A percentile compares a stretch with the other conserved stretches of the same genome.
Conservation (phyloP, 2,797 vertebrate genomes). For the Melanotaenia maccullochi region DNA sequence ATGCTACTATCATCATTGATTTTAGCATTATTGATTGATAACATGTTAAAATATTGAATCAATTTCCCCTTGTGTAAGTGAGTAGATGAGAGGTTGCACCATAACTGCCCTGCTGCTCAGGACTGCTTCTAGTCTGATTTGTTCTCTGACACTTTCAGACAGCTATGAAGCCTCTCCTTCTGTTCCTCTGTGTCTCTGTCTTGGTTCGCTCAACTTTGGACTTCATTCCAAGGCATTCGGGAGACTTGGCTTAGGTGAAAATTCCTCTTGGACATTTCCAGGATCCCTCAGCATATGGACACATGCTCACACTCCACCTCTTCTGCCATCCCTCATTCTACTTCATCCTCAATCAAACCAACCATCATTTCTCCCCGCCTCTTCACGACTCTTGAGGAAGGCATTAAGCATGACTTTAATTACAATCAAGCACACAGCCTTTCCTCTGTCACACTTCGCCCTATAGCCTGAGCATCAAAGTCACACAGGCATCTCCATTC, state of each 20-base stretch:
- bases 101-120: slow-evolving; percentile 28
- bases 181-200: slow-evolving; percentile 31
- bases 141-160: slow-evolving; percentile 43
- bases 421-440: slow-evolving; percentile 85
- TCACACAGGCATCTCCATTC: slow-evolving; percentile 48
- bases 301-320: slow-evolving; percentile 63
- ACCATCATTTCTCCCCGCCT: slow-evolving; percentile 63
- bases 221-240: slow-evolving; percentile 48
- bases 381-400: slow-evolving; percentile 73
- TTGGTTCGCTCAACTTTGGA: slow-evolving; percentile 65
- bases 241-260: slow-evolving; percentile 66
- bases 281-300: slow-evolving; percentile 77
- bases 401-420: slow-evolving; percentile 85
- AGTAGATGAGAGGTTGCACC: slow-evolving; percentile 22
- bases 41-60: not conserved
- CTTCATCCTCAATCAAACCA: slow-evolving; percentile 74
- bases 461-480: slow-evolving; percentile 21
- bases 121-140: slow-evolving; percentile 53
- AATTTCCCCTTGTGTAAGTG: slow-evolving; percentile 12
- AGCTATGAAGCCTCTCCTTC: slow-evolving; percentile 28
- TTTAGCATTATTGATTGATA: slow-evolving; percentile 19
- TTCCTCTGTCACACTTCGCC: slow-evolving; percentile 68
- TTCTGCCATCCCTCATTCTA: slow-evolving; percentile 73
- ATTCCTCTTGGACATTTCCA: slow-evolving; percentile 72
- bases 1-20: slow-evolving; percentile 24